Evolutionary conservation across 2,797 vertebrate species (phyloP).

Genomic region (Dermochelys coriacea): DNA sequence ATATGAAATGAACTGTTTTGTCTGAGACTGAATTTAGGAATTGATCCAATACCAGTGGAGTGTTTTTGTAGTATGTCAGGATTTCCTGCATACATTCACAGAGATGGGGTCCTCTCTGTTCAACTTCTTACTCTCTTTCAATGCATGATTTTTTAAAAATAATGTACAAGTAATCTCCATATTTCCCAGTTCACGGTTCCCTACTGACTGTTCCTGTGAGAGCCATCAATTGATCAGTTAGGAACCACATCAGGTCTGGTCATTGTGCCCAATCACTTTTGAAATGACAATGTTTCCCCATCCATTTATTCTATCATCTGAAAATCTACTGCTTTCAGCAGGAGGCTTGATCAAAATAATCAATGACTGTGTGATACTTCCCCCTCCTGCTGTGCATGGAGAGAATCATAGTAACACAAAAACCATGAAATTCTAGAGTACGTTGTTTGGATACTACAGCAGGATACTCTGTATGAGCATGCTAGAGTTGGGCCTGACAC

Average conservation of each 20-base stretch:
- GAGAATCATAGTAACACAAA: fast-evolving
- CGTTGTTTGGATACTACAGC: fast-evolving
- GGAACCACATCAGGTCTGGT: not conserved
- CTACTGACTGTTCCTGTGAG: not conserved
- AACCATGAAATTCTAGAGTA: fast-evolving
- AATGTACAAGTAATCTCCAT: not conserved
- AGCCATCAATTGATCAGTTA: fast-evolving
- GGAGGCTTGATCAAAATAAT: conserved; percentile 26
- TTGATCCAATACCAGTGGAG: not conserved
- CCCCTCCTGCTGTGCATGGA: fast-evolving
- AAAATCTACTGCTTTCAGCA: not conserved
- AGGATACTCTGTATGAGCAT: not conserved
- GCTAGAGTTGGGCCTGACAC: not conserved
- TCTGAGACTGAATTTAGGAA: not conserved
- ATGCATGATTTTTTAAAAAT: not conserved
- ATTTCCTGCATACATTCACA: not conserved
- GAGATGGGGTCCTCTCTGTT: not conserved
- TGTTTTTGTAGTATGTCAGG: fast-evolving
- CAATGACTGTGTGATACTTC: not conserved
- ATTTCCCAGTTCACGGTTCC: not conserved
- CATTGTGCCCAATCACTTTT: not conserved
- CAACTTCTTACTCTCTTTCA: not conserved
- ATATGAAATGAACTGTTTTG: not conserved
- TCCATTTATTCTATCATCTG: not conserved
- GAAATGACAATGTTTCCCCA: not conserved